Evolutionary conservation across 1,140 invertebrate genomes (phyloP).

Genomic region (Eurosta solidaginis): DNA sequence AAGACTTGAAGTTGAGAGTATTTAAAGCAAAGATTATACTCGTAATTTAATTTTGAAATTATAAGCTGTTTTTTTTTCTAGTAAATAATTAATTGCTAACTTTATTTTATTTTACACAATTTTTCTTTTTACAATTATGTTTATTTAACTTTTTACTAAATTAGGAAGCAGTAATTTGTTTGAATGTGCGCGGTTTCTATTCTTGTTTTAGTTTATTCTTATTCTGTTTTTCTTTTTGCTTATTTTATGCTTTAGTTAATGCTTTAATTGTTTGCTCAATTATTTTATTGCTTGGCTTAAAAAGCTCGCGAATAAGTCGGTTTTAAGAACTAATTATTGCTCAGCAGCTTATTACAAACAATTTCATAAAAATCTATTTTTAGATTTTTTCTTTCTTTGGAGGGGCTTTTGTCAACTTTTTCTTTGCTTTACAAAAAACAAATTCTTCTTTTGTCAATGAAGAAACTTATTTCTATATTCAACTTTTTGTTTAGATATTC

Average conservation of each 20-base stretch:
- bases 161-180: neutral
- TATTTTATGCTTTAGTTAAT: slow-evolving; percentile 1
- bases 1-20: neutral
- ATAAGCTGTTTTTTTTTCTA: neutral
- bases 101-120: neutral
- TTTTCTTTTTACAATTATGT: neutral
- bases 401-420: neutral
- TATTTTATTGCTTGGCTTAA: neutral
- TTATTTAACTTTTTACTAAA: neutral
- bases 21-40: neutral
- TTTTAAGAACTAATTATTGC: slow-evolving; percentile 2
- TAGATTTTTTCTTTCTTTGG: neutral
- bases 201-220: neutral
- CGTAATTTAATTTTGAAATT: neutral
- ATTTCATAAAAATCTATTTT: neutral
- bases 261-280: slow-evolving; percentile 24
- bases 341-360: slow-evolving; percentile 6
- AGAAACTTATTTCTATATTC: neutral
- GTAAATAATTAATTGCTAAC: neutral
- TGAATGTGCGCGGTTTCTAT: slow-evolving; percentile 2
- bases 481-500: neutral
- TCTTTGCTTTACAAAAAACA: neutral
- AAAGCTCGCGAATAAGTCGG: neutral
- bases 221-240: neutral
- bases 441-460: neutral